phyloP scores from a whole-genome alignment of 2,888 invertebrate species.

The Salpingus planirostris region DNA sequence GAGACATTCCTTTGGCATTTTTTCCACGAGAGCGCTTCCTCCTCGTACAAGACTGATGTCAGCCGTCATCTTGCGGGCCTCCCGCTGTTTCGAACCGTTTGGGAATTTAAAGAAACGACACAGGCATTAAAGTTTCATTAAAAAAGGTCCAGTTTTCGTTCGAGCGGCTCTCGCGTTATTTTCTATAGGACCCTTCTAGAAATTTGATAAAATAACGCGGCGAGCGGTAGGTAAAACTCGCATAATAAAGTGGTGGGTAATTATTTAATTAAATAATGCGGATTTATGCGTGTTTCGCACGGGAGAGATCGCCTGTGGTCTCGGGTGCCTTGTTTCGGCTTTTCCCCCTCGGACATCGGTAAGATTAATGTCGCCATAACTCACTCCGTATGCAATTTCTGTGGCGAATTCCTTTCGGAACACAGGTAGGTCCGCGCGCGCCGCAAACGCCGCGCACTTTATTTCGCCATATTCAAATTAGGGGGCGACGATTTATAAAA shows the following conservation, averaged over 20 bases:
- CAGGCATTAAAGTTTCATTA: constrained; percentile 12
- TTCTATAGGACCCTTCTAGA: no score
- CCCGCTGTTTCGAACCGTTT: constrained; percentile 14
- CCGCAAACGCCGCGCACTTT: constrained; percentile 10
- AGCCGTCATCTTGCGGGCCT: constrained; percentile 15
- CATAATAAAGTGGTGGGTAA: no score
- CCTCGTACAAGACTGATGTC: constrained; percentile 15
- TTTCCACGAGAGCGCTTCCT: no score
- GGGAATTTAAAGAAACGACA: constrained; percentile 13
- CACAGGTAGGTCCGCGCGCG: constrained; percentile 18
- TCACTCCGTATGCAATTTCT: constrained; percentile 22
- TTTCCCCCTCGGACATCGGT: constrained; percentile 20
- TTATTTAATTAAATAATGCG: constrained; percentile 18
- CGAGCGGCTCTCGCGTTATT: no score
- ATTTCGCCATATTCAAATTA: constrained; percentile 16
- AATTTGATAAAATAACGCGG: no score
- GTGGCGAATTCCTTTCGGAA: constrained; percentile 21
- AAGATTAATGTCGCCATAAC: constrained; percentile 23
- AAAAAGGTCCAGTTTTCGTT: no score
- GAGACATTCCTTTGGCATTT: no score
- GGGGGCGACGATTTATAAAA: no score
- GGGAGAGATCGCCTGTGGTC: constrained; percentile 8
- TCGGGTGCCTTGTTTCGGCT: constrained; percentile 9
- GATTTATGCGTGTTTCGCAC: constrained; percentile 19
- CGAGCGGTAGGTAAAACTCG: no score